Base-by-base conservation (phyloP, 1,140 invertebrate genomes). In the Cecropterus lyciades region DNA sequence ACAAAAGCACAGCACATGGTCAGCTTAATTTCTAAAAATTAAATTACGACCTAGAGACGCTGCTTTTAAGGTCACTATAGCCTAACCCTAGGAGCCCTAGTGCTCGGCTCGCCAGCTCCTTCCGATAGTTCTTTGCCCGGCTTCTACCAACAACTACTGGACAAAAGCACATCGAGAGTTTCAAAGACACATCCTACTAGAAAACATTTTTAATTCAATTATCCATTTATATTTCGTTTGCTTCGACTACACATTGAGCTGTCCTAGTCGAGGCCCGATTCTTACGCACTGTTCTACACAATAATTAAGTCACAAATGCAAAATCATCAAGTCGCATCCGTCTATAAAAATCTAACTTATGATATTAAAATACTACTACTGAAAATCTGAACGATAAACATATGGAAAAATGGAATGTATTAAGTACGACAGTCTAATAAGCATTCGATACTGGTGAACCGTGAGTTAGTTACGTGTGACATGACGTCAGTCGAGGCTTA, bases 1-100 rank as follows among this genome's bases (percentile, higher is more conserved):
- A 92, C 84, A 88, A 89, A 91, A 92, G 85, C 89, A 92, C 89
- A 92, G 89, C 89, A 92, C 89, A 87, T 91, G 82, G 82, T 92
- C 87, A 89, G 87, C 89, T 91, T 91, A 91, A 75, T 84, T 74
- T 79, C 79, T 86, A 89, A 72, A 85, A 85, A 89, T 81, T 83
- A 89, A 85, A 83, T 89, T 84, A 87, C 68, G 77, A 86, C 76
- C 85, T 87, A 85, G 67, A 77, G 70, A 81, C 79, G 76, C 77
- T 79, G 84, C 72, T 72, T 74, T 78, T 72, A 81, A 85, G 84
- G 82, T 89, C 82, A 73, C 83, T 85, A 89, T 83, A 80, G 76
- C 80, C 85, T 89, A 91, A 75, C 70, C 65, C 81, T 85, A 84
- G 82, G 81, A 89, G 81, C 80, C 82, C 78, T 89, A 87, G 80